These are phyloP conservation scores for Dicrurus megarhynchus DNA, from an alignment of 2,113 vertebrate species.

Conservation along the genomic window DNA sequence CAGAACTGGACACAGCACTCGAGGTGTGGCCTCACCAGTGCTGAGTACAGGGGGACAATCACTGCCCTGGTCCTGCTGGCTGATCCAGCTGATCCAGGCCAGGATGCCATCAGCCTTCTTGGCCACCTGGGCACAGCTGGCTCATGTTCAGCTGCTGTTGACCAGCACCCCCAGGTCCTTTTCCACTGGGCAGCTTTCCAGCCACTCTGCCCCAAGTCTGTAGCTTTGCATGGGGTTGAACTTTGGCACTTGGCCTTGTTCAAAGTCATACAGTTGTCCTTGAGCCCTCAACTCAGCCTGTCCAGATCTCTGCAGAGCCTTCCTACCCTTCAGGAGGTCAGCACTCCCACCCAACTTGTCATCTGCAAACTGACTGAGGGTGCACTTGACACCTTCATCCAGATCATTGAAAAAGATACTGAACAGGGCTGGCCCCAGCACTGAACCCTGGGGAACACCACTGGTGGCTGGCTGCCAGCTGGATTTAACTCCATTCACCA, in stretches of 20 bases:
- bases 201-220: neutral
- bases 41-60: fast-evolving
- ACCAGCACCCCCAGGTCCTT: neutral
- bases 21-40: neutral
- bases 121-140: neutral
- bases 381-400: neutral
- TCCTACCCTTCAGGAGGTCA: neutral
- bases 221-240: neutral
- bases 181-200: neutral
- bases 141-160: neutral
- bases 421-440: neutral
- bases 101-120: neutral
- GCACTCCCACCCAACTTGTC: neutral
- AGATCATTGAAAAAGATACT: neutral
- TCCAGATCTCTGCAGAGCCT: neutral
- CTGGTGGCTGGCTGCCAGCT: neutral
- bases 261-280: neutral
- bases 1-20: neutral
- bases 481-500: neutral
- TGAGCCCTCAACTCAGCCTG: fast-evolving
- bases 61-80: neutral
- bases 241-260: neutral
- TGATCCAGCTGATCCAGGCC: fast-evolving
- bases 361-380: neutral
- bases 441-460: neutral